Percentiles rank a stretch among this genome's conserved stretches.
These are phyloP conservation scores for Hypercompe scribonia DNA, from an alignment of 2,888 invertebrate species.

Conservation along the genomic window DNA sequence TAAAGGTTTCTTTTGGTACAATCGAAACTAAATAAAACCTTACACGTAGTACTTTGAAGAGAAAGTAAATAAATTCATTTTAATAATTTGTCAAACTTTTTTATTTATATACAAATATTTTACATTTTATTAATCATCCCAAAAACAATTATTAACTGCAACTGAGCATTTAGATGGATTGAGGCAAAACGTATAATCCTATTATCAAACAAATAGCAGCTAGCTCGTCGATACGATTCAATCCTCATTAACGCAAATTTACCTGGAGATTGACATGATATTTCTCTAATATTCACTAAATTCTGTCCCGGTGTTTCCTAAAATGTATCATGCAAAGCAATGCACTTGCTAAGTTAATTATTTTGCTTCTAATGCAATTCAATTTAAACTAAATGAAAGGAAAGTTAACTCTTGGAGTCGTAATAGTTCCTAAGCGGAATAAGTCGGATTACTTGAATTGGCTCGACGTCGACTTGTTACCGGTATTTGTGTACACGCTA, in stretches of 20 bases:
- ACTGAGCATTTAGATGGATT: constrained; percentile 4
- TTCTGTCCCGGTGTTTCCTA: not conserved
- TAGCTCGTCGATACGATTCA: constrained; percentile 23
- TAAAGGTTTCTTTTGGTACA: not conserved
- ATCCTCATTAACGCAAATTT: constrained; percentile 36
- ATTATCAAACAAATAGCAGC: not conserved
- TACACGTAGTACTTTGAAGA: not conserved
- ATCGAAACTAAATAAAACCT: not conserved
- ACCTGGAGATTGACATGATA: constrained; percentile 22
- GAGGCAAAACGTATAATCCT: not conserved
- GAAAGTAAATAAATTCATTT: too few relatives aligned
- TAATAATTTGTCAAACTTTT: too few relatives aligned
- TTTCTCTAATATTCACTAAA: not conserved
- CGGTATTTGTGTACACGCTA: not conserved
- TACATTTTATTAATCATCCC: too few relatives aligned
- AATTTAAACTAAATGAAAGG: constrained; percentile 30
- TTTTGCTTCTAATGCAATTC: constrained; percentile 27
- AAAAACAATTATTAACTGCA: too few relatives aligned
- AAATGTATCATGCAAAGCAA: constrained; percentile 18
- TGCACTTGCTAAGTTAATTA: constrained; percentile 7
- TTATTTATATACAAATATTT: too few relatives aligned
- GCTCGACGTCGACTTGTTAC: not conserved
- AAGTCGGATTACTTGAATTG: constrained; percentile 36
- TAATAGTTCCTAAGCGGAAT: constrained; percentile 25
- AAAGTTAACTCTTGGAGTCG: constrained; percentile 26